Base-by-base conservation (phyloP, 2,888 invertebrate species). In the Tetragonisca angustula region DNA sequence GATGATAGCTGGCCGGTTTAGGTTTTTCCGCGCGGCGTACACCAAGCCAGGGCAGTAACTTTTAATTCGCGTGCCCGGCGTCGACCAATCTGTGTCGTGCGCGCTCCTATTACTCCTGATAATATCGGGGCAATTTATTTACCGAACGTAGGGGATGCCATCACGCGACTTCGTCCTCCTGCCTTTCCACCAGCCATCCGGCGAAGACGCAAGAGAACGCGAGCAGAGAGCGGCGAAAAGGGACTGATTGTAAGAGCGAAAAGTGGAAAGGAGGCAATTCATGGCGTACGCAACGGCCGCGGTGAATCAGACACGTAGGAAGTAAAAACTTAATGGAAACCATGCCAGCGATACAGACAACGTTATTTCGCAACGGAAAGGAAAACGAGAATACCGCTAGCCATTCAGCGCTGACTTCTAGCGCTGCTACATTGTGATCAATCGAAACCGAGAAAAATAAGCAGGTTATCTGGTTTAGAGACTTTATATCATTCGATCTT, bases 101-200 rank as follows among this genome's bases (percentile, higher is more conserved):
- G 91, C 93, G 90, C 92, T 93, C 92, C 94, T 94, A 94, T 94
- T 94, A 93, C 93, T 94, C 91, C 92, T 91, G 93, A 94, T 94
- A 94, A 94, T 92, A 91, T 88, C 91, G 91, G 90, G 92, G 94
- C 94, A 94, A 94, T 94, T 94, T 94, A 94, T 94, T 94, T 94
- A 92, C 92, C 91, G 90, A 90, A 90, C 90, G 84, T 87, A 91
- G 90, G 92, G 91, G 91, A 94, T 94, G 93, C 93, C 94, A 94
- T 93, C 94, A 94, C 94, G 94, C 94, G 92, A 94, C 89, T 87
- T 69, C 86, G 84, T 84, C 89, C 88, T 88, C 85, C 85, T 54
- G 76, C 83, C 79, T 72, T 85, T 65, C n/a, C 70, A 36, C 68
- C 73, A 62, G 69, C 74, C 73, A 68, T 74, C 76, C 54, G 64